Base-by-base conservation (phyloP, 2,888 invertebrate species). In the Chrysolina haemoptera region DNA sequence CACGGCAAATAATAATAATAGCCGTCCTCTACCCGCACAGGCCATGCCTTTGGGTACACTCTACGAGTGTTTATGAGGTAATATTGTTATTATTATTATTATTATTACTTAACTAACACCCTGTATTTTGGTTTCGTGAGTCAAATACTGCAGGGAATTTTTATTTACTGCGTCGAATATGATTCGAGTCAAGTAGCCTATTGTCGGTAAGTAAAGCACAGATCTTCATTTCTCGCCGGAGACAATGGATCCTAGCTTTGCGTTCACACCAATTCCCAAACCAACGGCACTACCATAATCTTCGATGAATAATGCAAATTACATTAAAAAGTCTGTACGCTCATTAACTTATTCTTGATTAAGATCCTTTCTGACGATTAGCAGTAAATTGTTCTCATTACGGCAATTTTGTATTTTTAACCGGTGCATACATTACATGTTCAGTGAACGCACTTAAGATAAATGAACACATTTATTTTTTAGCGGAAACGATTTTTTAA, bases 301-400 rank as follows among this genome's bases (percentile, higher is more conserved):
- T 71, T 55, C 64, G 66, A 75, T 76, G 78, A 82, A 82, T 81
- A 82, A 86, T 86, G 85, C 80, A 86, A 86, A 86, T 86, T 83
- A 76, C 78, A 82, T 84, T 84, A 83, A 86, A 84, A 85, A 84
- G 80, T 78, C 81, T 80, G 81, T 82, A 85, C 75, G 84, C 87
- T 88, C 88, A 88, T 88, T 88, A 88, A 87, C 84, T 86, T 86
- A 86, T 87, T 87, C 87, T 86, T 87, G 88, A 88, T 88, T 87
- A 87, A 88, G 88, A 88, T 88, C 88, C 87, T 83, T 84, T 64
- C 82, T 69, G 85, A 86, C 87, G 88, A 88, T 88, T 88, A 88
- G 87, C 88, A 87, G 87, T 88, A 88, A 88, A 88, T 88, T 88
- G 88, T 88, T 88, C 88, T 88, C 88, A 88, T 88, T 88, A 88